These are phyloP conservation scores for Zenarchopterus dispar DNA, from an alignment of 2,797 vertebrate genomes.

Conservation along the genomic window DNA sequence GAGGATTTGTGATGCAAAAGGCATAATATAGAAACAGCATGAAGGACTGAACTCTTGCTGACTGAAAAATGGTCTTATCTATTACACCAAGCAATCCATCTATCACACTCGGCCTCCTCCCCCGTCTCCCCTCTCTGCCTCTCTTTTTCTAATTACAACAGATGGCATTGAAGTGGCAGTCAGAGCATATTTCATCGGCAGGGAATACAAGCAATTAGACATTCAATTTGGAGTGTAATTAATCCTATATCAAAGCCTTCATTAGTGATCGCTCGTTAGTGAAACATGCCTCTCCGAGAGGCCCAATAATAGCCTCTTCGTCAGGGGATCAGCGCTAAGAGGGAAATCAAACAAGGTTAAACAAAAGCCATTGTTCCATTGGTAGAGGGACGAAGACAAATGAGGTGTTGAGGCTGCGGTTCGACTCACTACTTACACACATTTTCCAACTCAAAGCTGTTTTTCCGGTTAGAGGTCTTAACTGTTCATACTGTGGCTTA, in stretches of 20 bases:
- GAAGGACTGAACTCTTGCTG: slow-evolving; percentile 54
- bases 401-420: slow-evolving; percentile 69
- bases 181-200: slow-evolving; percentile 82
- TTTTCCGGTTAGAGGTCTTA: slow-evolving; percentile 72
- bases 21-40: slow-evolving; percentile 54
- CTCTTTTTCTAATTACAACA: slow-evolving; percentile 83
- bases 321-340: slow-evolving; percentile 79
- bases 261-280: slow-evolving; percentile 83
- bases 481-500: slow-evolving; percentile 72
- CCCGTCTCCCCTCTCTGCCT: slow-evolving; percentile 26
- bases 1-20: slow-evolving; percentile 46
- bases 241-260: slow-evolving; percentile 86
- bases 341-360: slow-evolving; percentile 84
- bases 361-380: slow-evolving; percentile 82
- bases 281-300: slow-evolving; percentile 80
- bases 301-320: slow-evolving; percentile 77
- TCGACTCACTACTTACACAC: slow-evolving; percentile 71
- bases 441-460: slow-evolving; percentile 65
- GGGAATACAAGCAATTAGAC: slow-evolving; percentile 86
- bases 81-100: slow-evolving; percentile 61
- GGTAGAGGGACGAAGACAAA: slow-evolving; percentile 77
- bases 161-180: slow-evolving; percentile 82
- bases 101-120: slow-evolving; percentile 19
- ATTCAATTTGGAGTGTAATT: slow-evolving; percentile 86
- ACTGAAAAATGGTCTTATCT: slow-evolving; percentile 60